Evolutionary conservation across 30 jellyfish, hydroid and myxozoan species (phyloP).

Genomic region (Hydractinia echinata): DNA sequence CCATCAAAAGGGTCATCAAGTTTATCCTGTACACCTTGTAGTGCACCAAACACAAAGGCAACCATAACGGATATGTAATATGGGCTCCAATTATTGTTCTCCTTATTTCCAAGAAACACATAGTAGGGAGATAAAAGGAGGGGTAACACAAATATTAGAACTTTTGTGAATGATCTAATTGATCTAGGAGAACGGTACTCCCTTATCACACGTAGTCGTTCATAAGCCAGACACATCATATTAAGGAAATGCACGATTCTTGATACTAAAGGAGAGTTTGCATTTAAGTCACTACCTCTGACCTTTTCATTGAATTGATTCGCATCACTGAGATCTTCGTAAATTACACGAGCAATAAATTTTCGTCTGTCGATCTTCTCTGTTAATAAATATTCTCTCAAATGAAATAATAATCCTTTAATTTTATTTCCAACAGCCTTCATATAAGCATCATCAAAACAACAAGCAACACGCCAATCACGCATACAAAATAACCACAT

Average conservation of each 20-base stretch:
- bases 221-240: constrained; percentile 83
- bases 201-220: constrained; percentile 95
- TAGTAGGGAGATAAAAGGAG: constrained; percentile 87
- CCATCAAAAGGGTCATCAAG: constrained; percentile 99
- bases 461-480: constrained; percentile 79
- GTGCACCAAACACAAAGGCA: constrained; percentile 91
- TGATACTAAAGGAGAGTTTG: constrained; percentile 74
- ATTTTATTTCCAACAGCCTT: constrained; percentile 87
- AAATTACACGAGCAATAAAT: constrained; percentile 67
- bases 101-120: constrained; percentile 64
- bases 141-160: constrained; percentile 84
- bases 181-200: constrained; percentile 99
- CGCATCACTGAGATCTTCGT: constrained; percentile 96
- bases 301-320: constrained; percentile 86
- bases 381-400: constrained; percentile 89
- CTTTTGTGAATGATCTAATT: constrained; percentile 97
- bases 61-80: constrained; percentile 81
- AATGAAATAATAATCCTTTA: constrained; percentile 77
- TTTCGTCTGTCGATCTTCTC: constrained; percentile 59
- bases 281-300: constrained; percentile 54
- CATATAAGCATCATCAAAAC: constrained; percentile 66
- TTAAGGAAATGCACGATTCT: constrained; percentile 63
- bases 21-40: constrained; percentile 99
- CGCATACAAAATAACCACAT: constrained; percentile 89
- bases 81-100: constrained; percentile 77